A percentile compares a stretch with the other conserved stretches of the same genome.
phyloP scores from a whole-genome alignment of 2,797 vertebrate genomes.

The Tenualosa thibaudeaui region DNA sequence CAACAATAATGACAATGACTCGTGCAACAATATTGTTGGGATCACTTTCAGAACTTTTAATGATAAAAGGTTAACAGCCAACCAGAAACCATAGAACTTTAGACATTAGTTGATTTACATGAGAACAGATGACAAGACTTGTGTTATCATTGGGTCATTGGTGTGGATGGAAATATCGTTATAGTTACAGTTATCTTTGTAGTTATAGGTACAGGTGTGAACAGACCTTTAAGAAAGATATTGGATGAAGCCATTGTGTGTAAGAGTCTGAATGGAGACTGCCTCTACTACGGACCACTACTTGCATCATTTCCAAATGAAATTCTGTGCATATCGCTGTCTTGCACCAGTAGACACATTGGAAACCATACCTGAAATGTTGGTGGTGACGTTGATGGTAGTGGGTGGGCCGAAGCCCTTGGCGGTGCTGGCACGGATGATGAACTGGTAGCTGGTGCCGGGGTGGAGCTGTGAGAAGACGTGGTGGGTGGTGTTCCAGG shows the following conservation, averaged over 20 bases:
- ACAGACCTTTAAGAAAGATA: no score
- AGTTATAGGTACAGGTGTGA: no score
- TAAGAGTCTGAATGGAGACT: not conserved
- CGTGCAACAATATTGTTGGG: no score
- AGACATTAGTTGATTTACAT: no score
- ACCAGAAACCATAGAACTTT: no score
- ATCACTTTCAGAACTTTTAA: no score
- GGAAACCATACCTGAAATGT: slow-evolving; percentile 88
- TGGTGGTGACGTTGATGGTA: slow-evolving; percentile 94
- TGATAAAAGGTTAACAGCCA: no score
- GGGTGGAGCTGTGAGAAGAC: slow-evolving; percentile 92
- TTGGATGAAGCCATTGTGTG: not conserved
- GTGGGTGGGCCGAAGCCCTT: slow-evolving; percentile 93
- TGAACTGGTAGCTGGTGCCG: slow-evolving; percentile 94
- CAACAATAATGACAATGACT: no score
- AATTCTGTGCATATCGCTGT: not conserved
- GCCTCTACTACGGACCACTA: not conserved
- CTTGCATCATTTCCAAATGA: not conserved
- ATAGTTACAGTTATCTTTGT: no score
- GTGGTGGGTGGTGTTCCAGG: slow-evolving; percentile 90
- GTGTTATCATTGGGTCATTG: no score
- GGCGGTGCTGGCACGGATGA: slow-evolving; percentile 90
- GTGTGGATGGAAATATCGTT: no score
- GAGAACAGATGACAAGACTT: no score
- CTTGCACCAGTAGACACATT: not conserved